phyloP scores from a whole-genome alignment of 2,113 vertebrate genomes.

The Sceloporus tristichus region DNA sequence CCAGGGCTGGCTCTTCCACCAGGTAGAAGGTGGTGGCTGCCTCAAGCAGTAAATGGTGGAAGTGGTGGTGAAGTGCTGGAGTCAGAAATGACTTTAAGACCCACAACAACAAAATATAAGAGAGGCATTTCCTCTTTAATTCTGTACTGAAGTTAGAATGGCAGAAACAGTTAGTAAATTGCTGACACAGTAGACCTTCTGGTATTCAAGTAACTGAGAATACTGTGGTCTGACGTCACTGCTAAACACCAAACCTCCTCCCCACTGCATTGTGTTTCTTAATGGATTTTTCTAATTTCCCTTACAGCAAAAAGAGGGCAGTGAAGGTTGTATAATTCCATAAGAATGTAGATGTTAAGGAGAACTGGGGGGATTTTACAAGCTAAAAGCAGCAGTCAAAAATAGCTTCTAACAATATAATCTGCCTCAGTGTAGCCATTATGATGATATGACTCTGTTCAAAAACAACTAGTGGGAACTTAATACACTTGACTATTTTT shows the following conservation, averaged over 20 bases:
- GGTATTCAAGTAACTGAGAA: neutral
- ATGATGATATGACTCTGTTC: slow-evolving; percentile 31
- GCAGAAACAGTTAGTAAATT: slow-evolving; percentile 10
- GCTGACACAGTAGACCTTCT: neutral
- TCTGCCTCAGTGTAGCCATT: slow-evolving; percentile 8
- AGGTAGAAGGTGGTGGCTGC: no score
- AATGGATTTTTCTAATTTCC: slow-evolving; percentile 41
- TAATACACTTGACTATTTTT: neutral
- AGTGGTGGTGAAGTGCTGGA: no score
- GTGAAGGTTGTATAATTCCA: slow-evolving; percentile 20
- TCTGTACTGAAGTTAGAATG: slow-evolving; percentile 1
- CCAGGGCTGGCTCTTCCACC: no score
- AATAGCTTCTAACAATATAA: slow-evolving; percentile 6
- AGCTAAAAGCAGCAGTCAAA: slow-evolving; percentile 11
- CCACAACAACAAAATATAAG: neutral
- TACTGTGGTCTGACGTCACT: neutral
- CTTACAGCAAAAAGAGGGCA: slow-evolving; percentile 4
- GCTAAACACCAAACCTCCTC: slow-evolving; percentile 3
- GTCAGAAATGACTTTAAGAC: no score
- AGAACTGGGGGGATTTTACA: slow-evolving; percentile 31
- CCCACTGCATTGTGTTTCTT: slow-evolving; percentile 16
- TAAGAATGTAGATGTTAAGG: slow-evolving; percentile 23
- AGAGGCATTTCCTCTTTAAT: neutral
- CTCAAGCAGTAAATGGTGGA: no score
- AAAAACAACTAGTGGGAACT: slow-evolving; percentile 5